Conservation (phyloP, 1,140 invertebrate species). For the Chionoecetes opilio region DNA sequence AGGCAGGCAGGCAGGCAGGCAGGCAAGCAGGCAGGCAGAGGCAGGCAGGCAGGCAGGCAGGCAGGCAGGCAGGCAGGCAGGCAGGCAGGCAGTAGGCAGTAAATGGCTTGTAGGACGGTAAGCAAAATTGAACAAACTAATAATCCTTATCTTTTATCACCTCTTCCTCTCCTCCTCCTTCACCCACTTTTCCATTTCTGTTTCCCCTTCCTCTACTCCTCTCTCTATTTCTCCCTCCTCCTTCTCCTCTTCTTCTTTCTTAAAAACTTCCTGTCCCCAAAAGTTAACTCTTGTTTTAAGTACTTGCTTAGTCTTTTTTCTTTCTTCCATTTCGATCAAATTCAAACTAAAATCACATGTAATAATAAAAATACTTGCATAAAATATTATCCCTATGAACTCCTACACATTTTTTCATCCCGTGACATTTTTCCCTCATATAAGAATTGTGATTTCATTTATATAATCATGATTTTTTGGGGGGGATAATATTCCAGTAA, state of each 20-base stretch:
- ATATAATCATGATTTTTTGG: too few relatives aligned
- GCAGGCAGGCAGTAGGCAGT: too few relatives aligned
- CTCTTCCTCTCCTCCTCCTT: neutral
- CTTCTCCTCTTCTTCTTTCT: neutral
- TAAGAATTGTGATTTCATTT: too few relatives aligned
- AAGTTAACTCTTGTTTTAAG: constrained; percentile 10
- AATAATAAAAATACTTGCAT: too few relatives aligned
- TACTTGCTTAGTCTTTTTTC: constrained; percentile 3
- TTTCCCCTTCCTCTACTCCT: neutral
- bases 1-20: neutral
- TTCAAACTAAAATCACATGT: neutral
- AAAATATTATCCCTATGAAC: too few relatives aligned
- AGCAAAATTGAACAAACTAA: neutral
- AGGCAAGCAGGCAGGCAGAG: neutral
- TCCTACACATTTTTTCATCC: too few relatives aligned
- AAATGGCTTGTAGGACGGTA: too few relatives aligned
- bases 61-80: too few relatives aligned
- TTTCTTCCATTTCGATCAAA: neutral
- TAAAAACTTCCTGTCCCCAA: constrained; percentile 9
- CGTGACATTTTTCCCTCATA: too few relatives aligned
- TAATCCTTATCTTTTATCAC: neutral
- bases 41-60: too few relatives aligned
- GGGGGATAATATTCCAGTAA: neutral
- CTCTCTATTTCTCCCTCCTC: neutral
- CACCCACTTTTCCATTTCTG: neutral